A percentile compares a stretch with the other conserved stretches of the same genome.
Evolutionary conservation across 2,797 vertebrate genomes (phyloP).

Genomic region (Falco novaeseelandiae): DNA sequence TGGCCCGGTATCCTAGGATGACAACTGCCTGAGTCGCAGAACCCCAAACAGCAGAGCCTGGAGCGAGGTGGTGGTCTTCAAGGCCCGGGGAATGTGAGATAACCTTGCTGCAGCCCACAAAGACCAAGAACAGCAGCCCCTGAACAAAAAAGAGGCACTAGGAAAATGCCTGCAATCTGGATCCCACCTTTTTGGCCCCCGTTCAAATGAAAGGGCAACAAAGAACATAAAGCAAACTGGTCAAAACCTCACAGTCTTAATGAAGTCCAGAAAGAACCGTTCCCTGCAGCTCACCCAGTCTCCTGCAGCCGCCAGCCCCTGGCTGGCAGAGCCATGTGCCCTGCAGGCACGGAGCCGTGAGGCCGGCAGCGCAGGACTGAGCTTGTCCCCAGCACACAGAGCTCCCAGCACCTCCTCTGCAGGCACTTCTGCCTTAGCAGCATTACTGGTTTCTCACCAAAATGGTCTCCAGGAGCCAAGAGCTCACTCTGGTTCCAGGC

Average conservation of each 20-base stretch:
- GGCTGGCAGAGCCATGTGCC: background rate
- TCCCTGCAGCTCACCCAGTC: background rate
- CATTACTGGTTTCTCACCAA: background rate
- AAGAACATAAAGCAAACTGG: background rate
- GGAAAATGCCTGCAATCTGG: background rate
- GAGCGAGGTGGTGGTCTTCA: background rate
- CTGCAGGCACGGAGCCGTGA: accelerated
- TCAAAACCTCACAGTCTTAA: background rate
- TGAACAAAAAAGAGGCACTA: background rate
- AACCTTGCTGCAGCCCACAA: background rate
- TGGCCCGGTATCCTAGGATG: background rate
- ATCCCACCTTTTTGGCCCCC: background rate
- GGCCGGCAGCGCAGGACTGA: background rate
- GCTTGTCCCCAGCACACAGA: background rate
- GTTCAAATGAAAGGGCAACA: background rate
- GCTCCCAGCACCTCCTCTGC: background rate
- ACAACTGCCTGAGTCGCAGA: background rate
- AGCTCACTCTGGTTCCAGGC: background rate
- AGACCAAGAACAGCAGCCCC: background rate
- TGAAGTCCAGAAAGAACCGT: background rate
- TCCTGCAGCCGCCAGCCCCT: background rate
- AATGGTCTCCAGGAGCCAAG: background rate
- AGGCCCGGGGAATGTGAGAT: accelerated
- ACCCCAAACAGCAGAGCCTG: background rate
- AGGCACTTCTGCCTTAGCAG: background rate